Conservation (phyloP, 2,888 invertebrate genomes). For the Apodemia mormo region DNA sequence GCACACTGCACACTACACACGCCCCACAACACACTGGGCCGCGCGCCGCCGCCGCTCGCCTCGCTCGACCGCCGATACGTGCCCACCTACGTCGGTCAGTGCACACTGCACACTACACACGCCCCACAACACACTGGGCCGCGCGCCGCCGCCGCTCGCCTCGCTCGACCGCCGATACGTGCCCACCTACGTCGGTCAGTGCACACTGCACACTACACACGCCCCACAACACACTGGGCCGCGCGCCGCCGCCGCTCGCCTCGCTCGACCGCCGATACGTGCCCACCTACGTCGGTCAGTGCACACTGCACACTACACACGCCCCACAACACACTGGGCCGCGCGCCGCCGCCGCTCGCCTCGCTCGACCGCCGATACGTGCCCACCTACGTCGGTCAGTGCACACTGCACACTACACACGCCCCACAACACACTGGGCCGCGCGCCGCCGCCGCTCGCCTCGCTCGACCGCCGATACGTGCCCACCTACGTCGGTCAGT, state of each 20-base stretch:
- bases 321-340: too few relatives aligned
- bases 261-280: slow-evolving; percentile 89
- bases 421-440: too few relatives aligned
- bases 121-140: slow-evolving; percentile 35
- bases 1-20: too few relatives aligned
- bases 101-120: too few relatives aligned
- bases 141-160: slow-evolving; percentile 77
- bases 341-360: slow-evolving; percentile 77
- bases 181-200: slow-evolving; percentile 93
- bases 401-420: too few relatives aligned
- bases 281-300: slow-evolving; percentile 93
- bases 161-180: slow-evolving; percentile 89
- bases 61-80: slow-evolving; percentile 89
- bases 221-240: slow-evolving; percentile 35
- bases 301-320: too few relatives aligned
- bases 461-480: too few relatives aligned
- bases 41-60: slow-evolving; percentile 77
- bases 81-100: slow-evolving; percentile 93
- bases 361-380: slow-evolving; percentile 89
- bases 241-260: slow-evolving; percentile 77
- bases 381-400: slow-evolving; percentile 93
- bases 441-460: too few relatives aligned
- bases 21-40: slow-evolving; percentile 35
- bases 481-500: too few relatives aligned
- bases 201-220: too few relatives aligned